Evolutionary conservation across 2,888 invertebrate genomes (phyloP).

Genomic region (Tipula unca): DNA sequence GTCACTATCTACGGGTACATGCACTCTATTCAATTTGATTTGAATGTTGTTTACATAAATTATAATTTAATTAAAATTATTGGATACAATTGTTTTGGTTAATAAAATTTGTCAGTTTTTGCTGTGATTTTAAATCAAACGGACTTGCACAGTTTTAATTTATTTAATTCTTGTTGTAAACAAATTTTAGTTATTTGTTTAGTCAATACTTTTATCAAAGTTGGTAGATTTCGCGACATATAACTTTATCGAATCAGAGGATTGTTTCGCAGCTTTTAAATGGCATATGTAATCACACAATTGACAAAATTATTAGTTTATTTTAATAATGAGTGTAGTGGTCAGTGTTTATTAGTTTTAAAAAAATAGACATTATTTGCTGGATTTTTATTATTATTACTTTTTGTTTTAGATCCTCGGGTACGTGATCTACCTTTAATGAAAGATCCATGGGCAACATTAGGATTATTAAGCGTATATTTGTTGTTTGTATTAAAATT

Average conservation of each 20-base stretch:
- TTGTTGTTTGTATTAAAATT: constrained; percentile 58
- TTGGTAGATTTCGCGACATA: no score
- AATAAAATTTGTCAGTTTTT: neutral
- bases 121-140: neutral
- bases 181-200: neutral
- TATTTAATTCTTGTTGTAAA: neutral
- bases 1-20: no score
- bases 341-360: constrained; percentile 31
- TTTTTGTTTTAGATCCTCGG: constrained; percentile 46
- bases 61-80: neutral
- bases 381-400: neutral
- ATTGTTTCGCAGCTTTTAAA: constrained; percentile 27
- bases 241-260: neutral
- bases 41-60: neutral
- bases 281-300: constrained; percentile 40
- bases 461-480: constrained; percentile 51
- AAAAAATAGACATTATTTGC: neutral
- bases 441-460: constrained; percentile 53
- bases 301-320: constrained; percentile 35
- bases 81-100: neutral
- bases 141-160: neutral
- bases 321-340: constrained; percentile 40
- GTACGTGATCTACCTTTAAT: constrained; percentile 59
- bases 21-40: neutral
- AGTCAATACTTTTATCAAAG: no score